Conservation (phyloP, 2,113 vertebrate genomes). For the Hiodon tergisus region DNA sequence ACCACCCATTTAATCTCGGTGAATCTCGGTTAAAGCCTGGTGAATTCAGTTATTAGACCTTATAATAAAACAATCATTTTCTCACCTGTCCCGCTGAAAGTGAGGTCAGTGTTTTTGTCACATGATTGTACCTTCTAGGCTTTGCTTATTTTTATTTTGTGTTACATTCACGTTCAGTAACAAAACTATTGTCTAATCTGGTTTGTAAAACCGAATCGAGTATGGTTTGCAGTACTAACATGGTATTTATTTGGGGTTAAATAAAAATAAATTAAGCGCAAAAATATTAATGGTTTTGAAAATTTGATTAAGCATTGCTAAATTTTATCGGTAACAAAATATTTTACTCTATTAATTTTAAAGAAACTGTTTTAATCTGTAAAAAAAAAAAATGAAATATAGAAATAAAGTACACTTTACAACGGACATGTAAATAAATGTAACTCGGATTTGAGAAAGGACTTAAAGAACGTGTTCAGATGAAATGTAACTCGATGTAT, state of each 20-base stretch:
- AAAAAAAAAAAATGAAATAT: not conserved
- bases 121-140: not conserved
- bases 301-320: not conserved
- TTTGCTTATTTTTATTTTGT: slow-evolving; percentile 14
- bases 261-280: no score
- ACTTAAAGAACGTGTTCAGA: not conserved
- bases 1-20: slow-evolving; percentile 22
- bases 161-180: not conserved
- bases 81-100: not conserved
- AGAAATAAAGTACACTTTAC: not conserved
- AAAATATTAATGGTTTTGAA: no score
- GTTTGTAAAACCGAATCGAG: no score
- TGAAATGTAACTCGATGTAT: slow-evolving; percentile 18
- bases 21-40: slow-evolving; percentile 4
- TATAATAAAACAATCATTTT: not conserved
- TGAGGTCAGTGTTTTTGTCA: slow-evolving; percentile 6
- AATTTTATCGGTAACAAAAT: not conserved
- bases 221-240: no score
- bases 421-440: slow-evolving; percentile 59
- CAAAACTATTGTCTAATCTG: no score
- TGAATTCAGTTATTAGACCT: not conserved
- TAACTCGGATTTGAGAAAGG: slow-evolving; percentile 19
- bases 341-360: not conserved
- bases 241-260: no score
- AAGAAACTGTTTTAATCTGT: not conserved